Evolutionary conservation across 1,140 invertebrate species (phyloP), one percentile per base, ranked within the genome.

Genomic region (Drosophila albomicans): DNA sequence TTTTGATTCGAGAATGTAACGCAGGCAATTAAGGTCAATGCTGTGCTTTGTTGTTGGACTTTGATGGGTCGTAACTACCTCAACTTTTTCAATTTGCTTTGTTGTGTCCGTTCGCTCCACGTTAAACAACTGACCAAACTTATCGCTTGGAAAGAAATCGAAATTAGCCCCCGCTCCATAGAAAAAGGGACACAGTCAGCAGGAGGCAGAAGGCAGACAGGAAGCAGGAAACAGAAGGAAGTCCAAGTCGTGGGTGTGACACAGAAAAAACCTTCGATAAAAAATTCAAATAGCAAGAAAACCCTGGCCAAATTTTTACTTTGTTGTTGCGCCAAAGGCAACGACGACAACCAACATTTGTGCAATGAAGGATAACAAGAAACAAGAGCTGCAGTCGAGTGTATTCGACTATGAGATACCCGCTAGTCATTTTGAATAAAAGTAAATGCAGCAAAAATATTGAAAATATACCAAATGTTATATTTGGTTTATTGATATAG

Each of bases 11-110:
- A 52, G 10, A 49, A 68, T 20, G 38, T 15, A 46, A 35, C 13
- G 35, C 52, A 73, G 67, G 62, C 78, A 86, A 86, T 86, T 86
- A 81, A 86, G 82, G 82, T 76, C 82, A 85, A 67, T 75, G 56
- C 48, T 41, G 2, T 61, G 56, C 48, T 41, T 1, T 61, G 32
- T 56, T 65, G 30, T 73, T 56, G 52, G 67, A 25, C 49, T 73
- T 62, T 52, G 69, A 56, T 66, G 57, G 57, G 61, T 46, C 52
- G 59, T 63, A 86, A 78, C 82, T 81, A 80, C 75, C 82, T 79
- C 71, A 86, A 86, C 71, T 81, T 86, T 86, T 86, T 86, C 82
- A 86, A 86, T 86, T 86, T 74, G 51, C 41, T 59, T 65, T 48
- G 16, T 38, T 30, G 56, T 70, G 5, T 5, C 16, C 20, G 56